Evolutionary conservation across 2,888 invertebrate species (phyloP), one percentile per base, ranked within the genome.

Genomic region (Thera britannica): DNA sequence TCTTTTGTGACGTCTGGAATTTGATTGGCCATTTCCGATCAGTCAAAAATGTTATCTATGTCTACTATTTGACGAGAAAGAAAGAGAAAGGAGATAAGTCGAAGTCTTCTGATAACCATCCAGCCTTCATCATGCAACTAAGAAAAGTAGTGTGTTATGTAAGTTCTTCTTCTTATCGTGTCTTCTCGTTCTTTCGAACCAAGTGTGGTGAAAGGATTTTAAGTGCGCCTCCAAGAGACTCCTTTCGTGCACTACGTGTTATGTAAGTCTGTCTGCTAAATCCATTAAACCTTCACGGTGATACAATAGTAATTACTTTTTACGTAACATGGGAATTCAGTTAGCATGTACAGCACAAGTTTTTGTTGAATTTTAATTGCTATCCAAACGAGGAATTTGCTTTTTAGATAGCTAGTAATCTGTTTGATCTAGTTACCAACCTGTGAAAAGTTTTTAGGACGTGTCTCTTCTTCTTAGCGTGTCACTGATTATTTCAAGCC

Each of bases 251-350:
- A 23, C 23, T 23, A 23, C 23, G 49, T 63, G 35, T 59, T 66
- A 66, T 66, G 62, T 58, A 65, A 35, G 62, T 61, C n/a, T 60
- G 67, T 67, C 56, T 67, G 70, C 6, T 49, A 56, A 62, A 51
- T 65, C 48, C 64, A 66, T 58, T 56, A 35, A 46, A 9, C 9
- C 44, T 46, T 48, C 58, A 44, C 58, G 58, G 63, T 68, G 68
- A 62, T 63, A 60, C 63, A 69, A 65, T 68, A 67, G 51, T 12
- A 38, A 62, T 64, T 44, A 68, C 62, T 52, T 51, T 67, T 70
- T 68, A 73, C 62, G 65, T 66, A 71, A 67, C 63, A 63, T 69
- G 71, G 52, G 68, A 71, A 71, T 59, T 55, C 2, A 12, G n/a
- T 23, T 65, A 23, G 54, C 58, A 36, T 57, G 54, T 46, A 52